Evolutionary conservation across 2,797 vertebrate genomes (phyloP).

Genomic region (Acrossocheilus wenchowensis): DNA sequence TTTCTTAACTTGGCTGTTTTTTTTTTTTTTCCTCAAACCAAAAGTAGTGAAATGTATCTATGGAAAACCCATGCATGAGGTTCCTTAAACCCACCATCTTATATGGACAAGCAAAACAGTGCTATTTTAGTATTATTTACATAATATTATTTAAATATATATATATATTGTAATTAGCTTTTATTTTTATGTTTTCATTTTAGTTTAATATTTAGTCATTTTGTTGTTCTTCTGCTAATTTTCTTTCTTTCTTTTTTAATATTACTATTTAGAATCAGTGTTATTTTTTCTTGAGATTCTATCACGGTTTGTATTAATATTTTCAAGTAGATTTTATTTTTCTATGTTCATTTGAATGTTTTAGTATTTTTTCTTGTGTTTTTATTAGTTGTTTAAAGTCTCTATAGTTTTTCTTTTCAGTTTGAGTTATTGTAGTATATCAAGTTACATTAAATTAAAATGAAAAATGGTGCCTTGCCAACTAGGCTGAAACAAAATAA

Average conservation of each 20-base stretch:
- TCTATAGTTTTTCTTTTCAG: neutral
- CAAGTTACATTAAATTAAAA: neutral
- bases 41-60: neutral
- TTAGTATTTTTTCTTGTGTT: neutral
- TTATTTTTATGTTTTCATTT: neutral
- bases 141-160: neutral
- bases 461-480: neutral
- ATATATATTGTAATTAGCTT: neutral
- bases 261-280: neutral
- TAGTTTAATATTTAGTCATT: neutral
- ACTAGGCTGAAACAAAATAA: neutral
- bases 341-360: neutral
- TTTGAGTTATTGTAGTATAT: neutral
- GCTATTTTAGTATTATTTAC: neutral
- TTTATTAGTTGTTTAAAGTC: neutral
- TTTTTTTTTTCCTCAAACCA: neutral
- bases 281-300: neutral
- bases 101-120: too few species aligned
- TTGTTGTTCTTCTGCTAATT: neutral
- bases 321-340: neutral
- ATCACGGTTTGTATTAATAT: neutral
- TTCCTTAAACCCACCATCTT: neutral
- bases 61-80: neutral
- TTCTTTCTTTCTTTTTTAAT: neutral
- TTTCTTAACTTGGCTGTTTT: too few species aligned